Conservation (phyloP, 2,888 invertebrate genomes). For the Diploptera punctata region DNA sequence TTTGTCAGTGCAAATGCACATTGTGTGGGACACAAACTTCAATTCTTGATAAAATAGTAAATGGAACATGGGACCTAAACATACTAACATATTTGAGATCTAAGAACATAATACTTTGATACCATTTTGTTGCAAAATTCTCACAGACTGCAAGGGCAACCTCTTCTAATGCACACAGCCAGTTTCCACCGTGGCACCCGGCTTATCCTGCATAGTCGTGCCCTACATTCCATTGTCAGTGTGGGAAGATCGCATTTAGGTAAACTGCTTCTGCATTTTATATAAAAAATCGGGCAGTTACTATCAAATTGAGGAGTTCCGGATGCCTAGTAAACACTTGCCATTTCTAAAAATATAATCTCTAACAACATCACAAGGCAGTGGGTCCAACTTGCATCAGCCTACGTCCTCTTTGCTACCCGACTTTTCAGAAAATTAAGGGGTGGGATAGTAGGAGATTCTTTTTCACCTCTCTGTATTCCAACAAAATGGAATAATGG, state of each 20-base stretch:
- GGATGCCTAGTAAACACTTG: conserved; percentile 27
- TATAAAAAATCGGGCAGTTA: conserved; percentile 15
- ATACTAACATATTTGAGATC: conserved; percentile 37
- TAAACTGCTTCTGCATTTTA: conserved; percentile 9
- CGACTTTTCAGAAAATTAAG: conserved; percentile 5
- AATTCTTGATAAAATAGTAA: conserved; percentile 21
- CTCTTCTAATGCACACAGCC: conserved; percentile 34
- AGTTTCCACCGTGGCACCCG: conserved; percentile 32
- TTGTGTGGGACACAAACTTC: conserved; percentile 4
- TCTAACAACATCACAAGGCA: conserved; percentile 37
- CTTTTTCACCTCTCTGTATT: conserved; percentile 22
- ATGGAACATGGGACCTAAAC: conserved; percentile 36
- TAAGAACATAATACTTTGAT: conserved; percentile 38
- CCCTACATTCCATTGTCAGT: neutral
- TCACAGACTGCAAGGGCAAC: conserved; percentile 16
- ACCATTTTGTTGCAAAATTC: neutral
- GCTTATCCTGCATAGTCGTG: neutral
- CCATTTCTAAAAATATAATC: conserved; percentile 41
- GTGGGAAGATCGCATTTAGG: conserved; percentile 26
- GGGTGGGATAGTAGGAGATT: conserved; percentile 28
- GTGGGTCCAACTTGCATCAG: conserved; percentile 30
- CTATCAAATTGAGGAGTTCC: conserved; percentile 11
- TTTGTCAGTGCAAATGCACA: conserved; percentile 21
- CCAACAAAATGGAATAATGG: conserved; percentile 36
- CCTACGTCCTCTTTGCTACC: conserved; percentile 16